A percentile compares a stretch with the other conserved stretches of the same genome.
Evolutionary conservation across 2,797 vertebrate species (phyloP).

Genomic region (Cryptoprocta ferox): DNA sequence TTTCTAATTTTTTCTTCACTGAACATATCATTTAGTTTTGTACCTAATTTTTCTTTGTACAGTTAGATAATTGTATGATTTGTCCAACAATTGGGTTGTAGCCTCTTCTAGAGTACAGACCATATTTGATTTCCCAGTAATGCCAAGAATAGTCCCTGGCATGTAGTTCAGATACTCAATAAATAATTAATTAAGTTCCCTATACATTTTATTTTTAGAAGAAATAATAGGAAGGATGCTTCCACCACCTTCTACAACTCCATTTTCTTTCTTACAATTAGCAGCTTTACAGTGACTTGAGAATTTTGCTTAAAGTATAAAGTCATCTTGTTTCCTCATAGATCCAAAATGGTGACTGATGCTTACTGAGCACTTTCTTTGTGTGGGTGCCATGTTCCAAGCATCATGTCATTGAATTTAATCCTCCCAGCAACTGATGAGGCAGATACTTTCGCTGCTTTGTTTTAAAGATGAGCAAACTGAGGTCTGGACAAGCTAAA

Average conservation of each 20-base stretch:
- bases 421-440: neutral
- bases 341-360: neutral
- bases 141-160: neutral
- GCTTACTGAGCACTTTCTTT: neutral
- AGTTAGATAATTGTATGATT: neutral
- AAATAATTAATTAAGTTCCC: neutral
- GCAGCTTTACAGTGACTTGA: neutral
- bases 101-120: neutral
- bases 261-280: neutral
- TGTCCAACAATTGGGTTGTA: neutral
- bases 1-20: neutral
- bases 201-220: neutral
- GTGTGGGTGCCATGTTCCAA: no score
- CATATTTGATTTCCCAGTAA: neutral
- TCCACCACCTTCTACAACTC: neutral
- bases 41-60: neutral
- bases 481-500: neutral
- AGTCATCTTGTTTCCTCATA: neutral
- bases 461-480: conserved; percentile 26
- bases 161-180: neutral
- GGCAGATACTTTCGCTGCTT: neutral
- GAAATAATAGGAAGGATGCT: neutral
- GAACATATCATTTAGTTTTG: neutral
- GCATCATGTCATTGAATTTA: neutral
- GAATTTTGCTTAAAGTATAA: neutral